phyloP scores from a whole-genome alignment of 2,888 invertebrate genomes.

The Prosapia bicincta region DNA sequence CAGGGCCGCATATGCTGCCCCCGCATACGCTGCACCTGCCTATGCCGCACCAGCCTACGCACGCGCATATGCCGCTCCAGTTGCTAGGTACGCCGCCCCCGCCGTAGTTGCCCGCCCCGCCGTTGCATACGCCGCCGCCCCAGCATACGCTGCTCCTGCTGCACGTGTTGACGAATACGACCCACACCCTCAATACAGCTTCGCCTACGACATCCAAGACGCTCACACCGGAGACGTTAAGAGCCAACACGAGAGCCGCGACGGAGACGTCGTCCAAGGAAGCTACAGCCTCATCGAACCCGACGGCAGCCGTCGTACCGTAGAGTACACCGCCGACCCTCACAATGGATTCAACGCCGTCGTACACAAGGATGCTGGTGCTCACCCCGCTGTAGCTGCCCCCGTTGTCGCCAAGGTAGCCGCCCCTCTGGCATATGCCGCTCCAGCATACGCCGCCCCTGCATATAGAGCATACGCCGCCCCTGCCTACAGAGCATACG shows the following conservation, averaged over 20 bases:
- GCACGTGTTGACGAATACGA: background rate
- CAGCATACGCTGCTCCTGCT: slow-evolving; percentile 21
- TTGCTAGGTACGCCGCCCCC: slow-evolving; percentile 11
- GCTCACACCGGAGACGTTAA: background rate
- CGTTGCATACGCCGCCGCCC: slow-evolving; percentile 18
- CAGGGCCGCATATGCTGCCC: slow-evolving; percentile 14
- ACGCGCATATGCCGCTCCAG: slow-evolving; percentile 12
- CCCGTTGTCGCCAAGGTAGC: too few relatives aligned
- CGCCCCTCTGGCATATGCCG: too few relatives aligned
- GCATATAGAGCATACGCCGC: too few relatives aligned
- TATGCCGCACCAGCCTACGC: slow-evolving; percentile 26
- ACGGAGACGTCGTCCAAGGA: background rate
- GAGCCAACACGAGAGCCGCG: background rate
- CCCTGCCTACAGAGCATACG: background rate
- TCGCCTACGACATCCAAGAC: background rate
- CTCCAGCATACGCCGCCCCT: too few relatives aligned
- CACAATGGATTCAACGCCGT: background rate
- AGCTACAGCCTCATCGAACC: background rate
- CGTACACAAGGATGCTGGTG: background rate
- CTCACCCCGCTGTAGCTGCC: background rate
- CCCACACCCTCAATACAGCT: background rate
- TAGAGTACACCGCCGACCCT: background rate
- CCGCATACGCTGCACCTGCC: slow-evolving; percentile 13
- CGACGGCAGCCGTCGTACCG: background rate
- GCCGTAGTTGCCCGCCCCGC: slow-evolving; percentile 14